Conservation (phyloP, 2,113 vertebrate species). For the Catharus bicknelli region DNA sequence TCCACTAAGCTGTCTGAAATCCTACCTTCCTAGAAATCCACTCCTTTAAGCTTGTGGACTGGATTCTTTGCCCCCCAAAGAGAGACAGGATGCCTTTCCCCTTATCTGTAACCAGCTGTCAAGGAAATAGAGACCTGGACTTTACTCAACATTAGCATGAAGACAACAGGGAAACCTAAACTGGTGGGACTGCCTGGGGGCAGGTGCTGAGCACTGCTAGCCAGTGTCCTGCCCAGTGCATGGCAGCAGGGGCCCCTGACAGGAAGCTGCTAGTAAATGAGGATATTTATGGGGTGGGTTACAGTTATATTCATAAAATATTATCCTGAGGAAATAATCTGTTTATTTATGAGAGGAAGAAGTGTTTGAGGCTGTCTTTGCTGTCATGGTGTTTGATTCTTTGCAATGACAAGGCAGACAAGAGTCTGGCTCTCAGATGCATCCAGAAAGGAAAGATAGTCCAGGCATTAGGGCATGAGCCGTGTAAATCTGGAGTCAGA, state of each 20-base stretch:
- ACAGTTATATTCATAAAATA: background rate
- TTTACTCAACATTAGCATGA: background rate
- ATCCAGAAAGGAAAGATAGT: background rate
- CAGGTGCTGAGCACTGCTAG: background rate
- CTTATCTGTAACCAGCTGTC: background rate
- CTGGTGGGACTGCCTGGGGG: background rate
- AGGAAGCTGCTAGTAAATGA: background rate
- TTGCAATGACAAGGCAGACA: background rate
- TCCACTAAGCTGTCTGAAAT: constrained; percentile 40
- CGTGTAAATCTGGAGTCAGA: background rate
- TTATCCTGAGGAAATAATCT: constrained; percentile 10
- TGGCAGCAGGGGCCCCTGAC: rapidly evolving
- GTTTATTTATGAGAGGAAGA: constrained; percentile 17
- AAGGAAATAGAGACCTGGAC: background rate
- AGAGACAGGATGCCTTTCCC: background rate
- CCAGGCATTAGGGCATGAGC: background rate
- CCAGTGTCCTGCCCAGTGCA: background rate
- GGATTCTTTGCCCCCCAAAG: background rate
- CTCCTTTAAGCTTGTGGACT: constrained; percentile 4
- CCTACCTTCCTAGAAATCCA: constrained; percentile 12
- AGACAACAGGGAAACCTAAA: background rate
- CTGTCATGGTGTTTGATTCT: background rate
- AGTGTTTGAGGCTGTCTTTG: background rate
- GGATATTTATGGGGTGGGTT: background rate
- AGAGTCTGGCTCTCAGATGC: background rate